Percentiles rank a stretch among this genome's conserved stretches.
Conservation (phyloP, 2,113 vertebrate genomes). For the Ranitomeya imitator region DNA sequence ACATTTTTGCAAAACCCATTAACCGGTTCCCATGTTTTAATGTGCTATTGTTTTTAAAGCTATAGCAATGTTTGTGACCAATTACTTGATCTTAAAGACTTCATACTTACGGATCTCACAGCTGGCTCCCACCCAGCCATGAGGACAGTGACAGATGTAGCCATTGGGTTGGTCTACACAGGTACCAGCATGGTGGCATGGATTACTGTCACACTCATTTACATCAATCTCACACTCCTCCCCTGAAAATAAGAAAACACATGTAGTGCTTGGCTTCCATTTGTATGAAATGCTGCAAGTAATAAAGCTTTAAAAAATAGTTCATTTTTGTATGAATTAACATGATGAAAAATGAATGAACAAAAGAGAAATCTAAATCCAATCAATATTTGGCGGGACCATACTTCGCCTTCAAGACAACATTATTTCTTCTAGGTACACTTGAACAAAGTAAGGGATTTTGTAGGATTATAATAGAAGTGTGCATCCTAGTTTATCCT, state of each 20-base stretch:
- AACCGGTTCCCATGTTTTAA: neutral
- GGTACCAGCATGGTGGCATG: constrained; percentile 91
- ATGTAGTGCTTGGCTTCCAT: neutral
- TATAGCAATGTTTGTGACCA: neutral
- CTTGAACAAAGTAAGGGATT: no score
- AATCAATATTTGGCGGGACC: no score
- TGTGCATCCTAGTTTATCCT: no score
- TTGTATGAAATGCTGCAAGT: neutral
- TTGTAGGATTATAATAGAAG: no score
- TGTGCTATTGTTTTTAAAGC: neutral
- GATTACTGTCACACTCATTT: constrained; percentile 92
- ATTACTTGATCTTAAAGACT: neutral
- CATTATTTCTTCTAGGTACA: no score
- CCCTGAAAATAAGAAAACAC: constrained; percentile 69
- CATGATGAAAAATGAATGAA: no score
- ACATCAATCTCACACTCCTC: constrained; percentile 89
- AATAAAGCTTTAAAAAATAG: no score
- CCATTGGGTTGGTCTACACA: constrained; percentile 92
- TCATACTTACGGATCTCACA: constrained; percentile 95
- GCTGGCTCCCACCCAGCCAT: constrained; percentile 93
- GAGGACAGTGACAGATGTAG: constrained; percentile 90
- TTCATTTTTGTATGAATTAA: no score
- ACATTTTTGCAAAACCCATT: neutral
- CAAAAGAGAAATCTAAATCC: no score
- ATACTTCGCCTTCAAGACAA: no score